phyloP scores from a whole-genome alignment of 2,113 vertebrate species.

The western clawed frog (Xenopus tropicalis) region DNA sequence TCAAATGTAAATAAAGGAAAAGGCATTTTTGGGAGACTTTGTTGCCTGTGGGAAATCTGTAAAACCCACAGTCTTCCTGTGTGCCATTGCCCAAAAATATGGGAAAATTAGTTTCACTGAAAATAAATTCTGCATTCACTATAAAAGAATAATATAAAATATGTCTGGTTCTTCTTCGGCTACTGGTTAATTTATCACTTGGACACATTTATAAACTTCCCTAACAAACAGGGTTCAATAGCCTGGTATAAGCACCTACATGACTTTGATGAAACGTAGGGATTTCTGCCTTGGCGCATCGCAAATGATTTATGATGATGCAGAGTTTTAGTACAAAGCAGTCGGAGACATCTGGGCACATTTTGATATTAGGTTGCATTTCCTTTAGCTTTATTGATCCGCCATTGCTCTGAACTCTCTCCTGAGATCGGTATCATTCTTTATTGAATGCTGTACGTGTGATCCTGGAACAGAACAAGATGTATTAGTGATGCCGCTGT shows the following conservation, averaged over 20 bases:
- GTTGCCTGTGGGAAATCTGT: too few relatives aligned
- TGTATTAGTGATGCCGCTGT: background rate
- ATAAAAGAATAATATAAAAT: too few relatives aligned
- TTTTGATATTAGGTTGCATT: background rate
- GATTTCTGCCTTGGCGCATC: background rate
- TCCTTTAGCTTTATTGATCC: slow-evolving; percentile 1
- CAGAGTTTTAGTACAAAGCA: background rate
- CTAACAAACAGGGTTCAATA: background rate
- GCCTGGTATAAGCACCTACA: background rate
- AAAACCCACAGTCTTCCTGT: too few relatives aligned
- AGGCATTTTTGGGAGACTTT: too few relatives aligned
- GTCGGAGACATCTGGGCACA: background rate
- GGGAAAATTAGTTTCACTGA: too few relatives aligned
- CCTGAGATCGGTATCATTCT: background rate
- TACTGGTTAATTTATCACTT: too few relatives aligned
- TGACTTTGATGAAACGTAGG: background rate
- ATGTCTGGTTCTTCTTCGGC: too few relatives aligned
- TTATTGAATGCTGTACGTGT: background rate
- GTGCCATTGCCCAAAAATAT: too few relatives aligned
- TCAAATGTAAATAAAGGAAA: too few relatives aligned
- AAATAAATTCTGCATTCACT: too few relatives aligned
- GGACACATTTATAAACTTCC: background rate
- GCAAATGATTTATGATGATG: background rate
- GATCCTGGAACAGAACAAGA: slow-evolving; percentile 1
- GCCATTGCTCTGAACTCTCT: background rate